Evolutionary conservation across 2,113 vertebrate species (phyloP).

Genomic region (Melanerpes formicivorus): DNA sequence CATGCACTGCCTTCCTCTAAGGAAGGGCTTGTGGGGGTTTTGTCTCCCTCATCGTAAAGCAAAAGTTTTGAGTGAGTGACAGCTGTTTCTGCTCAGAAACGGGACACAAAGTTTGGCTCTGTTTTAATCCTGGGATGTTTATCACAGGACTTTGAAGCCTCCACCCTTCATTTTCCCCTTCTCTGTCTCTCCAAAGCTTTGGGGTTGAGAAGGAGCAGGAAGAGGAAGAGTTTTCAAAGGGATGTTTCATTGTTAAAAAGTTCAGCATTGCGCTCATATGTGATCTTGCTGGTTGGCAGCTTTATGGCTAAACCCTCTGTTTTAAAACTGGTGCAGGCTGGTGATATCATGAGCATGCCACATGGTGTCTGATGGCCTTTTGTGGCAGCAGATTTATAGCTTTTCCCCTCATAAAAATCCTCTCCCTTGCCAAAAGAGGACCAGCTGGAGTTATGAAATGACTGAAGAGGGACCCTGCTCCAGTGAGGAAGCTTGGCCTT

Average conservation of each 20-base stretch:
- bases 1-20: neutral
- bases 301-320: slow-evolving; percentile 53
- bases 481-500: neutral
- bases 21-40: neutral
- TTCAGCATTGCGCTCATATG: slow-evolving; percentile 15
- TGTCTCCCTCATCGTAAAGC: neutral
- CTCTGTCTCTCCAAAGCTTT: slow-evolving; percentile 28
- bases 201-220: slow-evolving; percentile 48
- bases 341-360: slow-evolving; percentile 41
- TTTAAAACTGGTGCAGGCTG: slow-evolving; percentile 39
- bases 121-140: slow-evolving; percentile 54
- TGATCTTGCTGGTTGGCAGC: slow-evolving; percentile 52
- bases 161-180: slow-evolving; percentile 34
- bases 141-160: slow-evolving; percentile 4
- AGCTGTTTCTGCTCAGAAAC: slow-evolving; percentile 57
- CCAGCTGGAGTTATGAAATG: slow-evolving; percentile 55
- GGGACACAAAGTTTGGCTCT: slow-evolving; percentile 30
- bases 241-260: slow-evolving; percentile 14
- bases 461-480: neutral
- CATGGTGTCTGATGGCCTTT: slow-evolving; percentile 59
- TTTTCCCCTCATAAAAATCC: slow-evolving; percentile 66
- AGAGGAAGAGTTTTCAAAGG: slow-evolving; percentile 48
- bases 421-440: slow-evolving; percentile 36
- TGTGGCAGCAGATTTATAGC: slow-evolving; percentile 53
- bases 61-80: slow-evolving; percentile 35